phyloP scores from a whole-genome alignment of 2,113 vertebrate genomes.

The Macaca mulatta region DNA sequence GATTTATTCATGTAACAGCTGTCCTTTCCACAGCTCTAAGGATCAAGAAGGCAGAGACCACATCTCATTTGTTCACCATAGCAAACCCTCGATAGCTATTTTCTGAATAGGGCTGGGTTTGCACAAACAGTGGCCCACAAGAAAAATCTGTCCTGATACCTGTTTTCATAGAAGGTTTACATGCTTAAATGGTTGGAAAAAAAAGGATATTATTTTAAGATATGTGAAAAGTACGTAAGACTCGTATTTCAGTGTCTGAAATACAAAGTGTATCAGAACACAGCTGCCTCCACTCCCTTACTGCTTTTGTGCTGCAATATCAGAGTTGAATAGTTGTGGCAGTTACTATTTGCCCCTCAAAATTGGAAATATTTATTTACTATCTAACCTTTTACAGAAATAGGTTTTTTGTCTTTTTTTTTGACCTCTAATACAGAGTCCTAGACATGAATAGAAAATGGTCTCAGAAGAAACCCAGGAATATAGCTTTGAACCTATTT shows the following conservation, averaged over 20 bases:
- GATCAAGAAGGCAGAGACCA: too few relatives aligned
- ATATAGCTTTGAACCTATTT: fast-evolving
- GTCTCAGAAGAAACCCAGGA: not conserved
- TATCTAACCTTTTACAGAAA: fast-evolving
- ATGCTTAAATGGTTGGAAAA: not conserved
- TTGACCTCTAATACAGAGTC: not conserved
- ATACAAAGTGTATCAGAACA: fast-evolving
- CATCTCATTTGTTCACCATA: fast-evolving
- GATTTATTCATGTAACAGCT: too few relatives aligned
- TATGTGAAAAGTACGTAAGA: fast-evolving
- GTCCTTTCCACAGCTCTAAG: not conserved
- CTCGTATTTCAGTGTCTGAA: fast-evolving
- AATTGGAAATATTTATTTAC: not conserved
- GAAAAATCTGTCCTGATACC: not conserved
- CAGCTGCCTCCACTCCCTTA: fast-evolving
- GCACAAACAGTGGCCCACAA: fast-evolving
- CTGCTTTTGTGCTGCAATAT: fast-evolving
- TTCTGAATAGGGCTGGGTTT: not conserved
- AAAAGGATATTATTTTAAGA: not conserved
- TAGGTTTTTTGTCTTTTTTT: too few relatives aligned
- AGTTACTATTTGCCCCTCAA: fast-evolving
- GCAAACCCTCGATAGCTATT: not conserved
- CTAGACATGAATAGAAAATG: fast-evolving
- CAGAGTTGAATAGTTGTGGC: fast-evolving
- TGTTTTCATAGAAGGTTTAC: not conserved